Conservation (phyloP, 2,797 vertebrate species). For the Orestias chungarensis region DNA sequence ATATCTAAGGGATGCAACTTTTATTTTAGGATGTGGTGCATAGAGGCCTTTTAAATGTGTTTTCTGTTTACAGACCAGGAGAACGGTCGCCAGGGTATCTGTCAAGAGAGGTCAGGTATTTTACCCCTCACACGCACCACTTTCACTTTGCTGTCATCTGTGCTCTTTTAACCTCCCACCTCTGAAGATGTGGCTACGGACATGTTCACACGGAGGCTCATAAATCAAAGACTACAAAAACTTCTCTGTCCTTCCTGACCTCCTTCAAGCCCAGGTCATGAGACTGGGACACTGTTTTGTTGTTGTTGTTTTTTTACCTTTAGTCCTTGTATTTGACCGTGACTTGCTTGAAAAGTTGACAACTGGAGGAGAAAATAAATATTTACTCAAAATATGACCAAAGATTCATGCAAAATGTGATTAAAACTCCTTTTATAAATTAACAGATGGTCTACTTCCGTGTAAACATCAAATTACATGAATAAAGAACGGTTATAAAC, state of each 20-base stretch:
- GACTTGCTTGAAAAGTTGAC: background rate
- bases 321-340: background rate
- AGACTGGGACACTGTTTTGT: background rate
- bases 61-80: constrained; percentile 9
- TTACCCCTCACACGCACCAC: constrained; percentile 10
- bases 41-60: background rate
- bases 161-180: background rate
- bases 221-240: background rate
- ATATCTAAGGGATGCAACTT: background rate
- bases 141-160: constrained; percentile 22
- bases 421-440: background rate
- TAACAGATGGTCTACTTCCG: background rate
- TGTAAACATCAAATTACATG: too few relatives aligned
- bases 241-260: background rate
- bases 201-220: background rate
- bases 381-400: background rate
- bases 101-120: constrained; percentile 14
- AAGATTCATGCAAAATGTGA: too few relatives aligned
- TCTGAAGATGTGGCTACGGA: background rate
- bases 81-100: constrained; percentile 17
- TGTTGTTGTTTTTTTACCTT: too few relatives aligned
- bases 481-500: too few relatives aligned
- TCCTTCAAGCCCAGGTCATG: background rate
- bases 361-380: too few relatives aligned
- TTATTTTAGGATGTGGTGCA: background rate